A percentile compares a stretch with the other conserved stretches of the same genome.
Evolutionary conservation across 2,888 invertebrate genomes (phyloP).

Genomic region (Drosophila pseudotakahashii): DNA sequence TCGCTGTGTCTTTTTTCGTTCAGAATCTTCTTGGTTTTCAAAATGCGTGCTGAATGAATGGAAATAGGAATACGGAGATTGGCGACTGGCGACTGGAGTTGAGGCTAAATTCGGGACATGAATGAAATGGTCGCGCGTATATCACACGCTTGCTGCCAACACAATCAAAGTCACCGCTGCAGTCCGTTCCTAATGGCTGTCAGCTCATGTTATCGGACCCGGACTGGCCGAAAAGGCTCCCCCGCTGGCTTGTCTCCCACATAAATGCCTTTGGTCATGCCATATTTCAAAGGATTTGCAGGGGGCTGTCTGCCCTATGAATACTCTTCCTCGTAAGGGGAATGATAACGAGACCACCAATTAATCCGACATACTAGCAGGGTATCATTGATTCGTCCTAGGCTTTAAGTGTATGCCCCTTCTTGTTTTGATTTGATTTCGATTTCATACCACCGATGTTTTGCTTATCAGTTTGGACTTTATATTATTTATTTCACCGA

Average conservation of each 20-base stretch:
- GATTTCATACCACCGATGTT: conserved; percentile 59
- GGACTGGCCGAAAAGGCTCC: conserved; percentile 28
- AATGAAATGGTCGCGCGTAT: conserved; percentile 65
- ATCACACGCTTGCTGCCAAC: conserved; percentile 66
- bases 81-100: background rate
- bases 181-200: conserved; percentile 57
- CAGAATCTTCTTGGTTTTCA: conserved; percentile 31
- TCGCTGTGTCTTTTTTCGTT: conserved; percentile 31
- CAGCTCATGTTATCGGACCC: conserved; percentile 61
- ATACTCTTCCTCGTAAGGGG: background rate
- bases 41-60: conserved; percentile 43
- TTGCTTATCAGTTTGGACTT: conserved; percentile 73
- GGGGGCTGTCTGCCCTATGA: conserved; percentile 10
- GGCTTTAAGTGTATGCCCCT: conserved; percentile 7
- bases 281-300: conserved; percentile 66
- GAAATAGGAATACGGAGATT: conserved; percentile 3
- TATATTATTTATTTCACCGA: conserved; percentile 65
- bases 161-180: conserved; percentile 45
- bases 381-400: conserved; percentile 11
- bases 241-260: conserved; percentile 37
- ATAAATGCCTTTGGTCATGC: conserved; percentile 37
- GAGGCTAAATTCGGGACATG: conserved; percentile 16
- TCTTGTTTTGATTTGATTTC: conserved; percentile 61
- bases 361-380: background rate
- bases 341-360: background rate